These are phyloP conservation scores for Conus canariensis DNA, from an alignment of 2,888 invertebrate genomes.

Conservation along the genomic window DNA sequence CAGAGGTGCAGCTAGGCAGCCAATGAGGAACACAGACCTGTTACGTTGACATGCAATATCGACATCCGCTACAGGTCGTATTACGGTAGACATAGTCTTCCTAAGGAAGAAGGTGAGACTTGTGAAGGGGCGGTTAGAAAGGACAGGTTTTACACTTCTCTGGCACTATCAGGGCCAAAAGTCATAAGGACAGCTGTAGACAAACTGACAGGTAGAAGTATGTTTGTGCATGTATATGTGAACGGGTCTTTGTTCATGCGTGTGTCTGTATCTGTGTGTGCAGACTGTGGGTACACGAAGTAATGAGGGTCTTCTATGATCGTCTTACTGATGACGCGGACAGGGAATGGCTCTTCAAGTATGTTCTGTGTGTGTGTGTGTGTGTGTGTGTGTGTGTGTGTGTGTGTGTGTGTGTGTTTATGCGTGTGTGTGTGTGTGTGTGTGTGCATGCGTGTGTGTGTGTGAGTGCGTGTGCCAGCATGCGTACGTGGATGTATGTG, in stretches of 20 bases:
- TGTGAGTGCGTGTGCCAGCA: not conserved
- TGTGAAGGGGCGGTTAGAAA: too few relatives aligned
- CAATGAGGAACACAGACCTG: too few relatives aligned
- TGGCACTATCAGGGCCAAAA: too few relatives aligned
- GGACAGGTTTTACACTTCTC: too few relatives aligned
- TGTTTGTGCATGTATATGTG: not conserved
- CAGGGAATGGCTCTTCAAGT: constrained; percentile 86
- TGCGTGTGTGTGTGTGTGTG: not conserved
- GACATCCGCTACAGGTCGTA: too few relatives aligned
- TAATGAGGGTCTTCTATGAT: constrained; percentile 90
- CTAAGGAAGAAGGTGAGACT: too few relatives aligned
- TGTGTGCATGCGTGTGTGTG: constrained; percentile 18
- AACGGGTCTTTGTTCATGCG: not conserved
- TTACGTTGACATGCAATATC: too few relatives aligned
- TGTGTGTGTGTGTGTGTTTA: not conserved
- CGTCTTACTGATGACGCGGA: constrained; percentile 86
- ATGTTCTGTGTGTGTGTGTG: constrained; percentile 51
- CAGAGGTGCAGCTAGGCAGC: too few relatives aligned
- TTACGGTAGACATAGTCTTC: too few relatives aligned
- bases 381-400: not conserved
- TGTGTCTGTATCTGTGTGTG: constrained; percentile 59
- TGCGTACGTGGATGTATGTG: not conserved
- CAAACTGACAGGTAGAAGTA: too few relatives aligned
- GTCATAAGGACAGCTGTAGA: too few relatives aligned
- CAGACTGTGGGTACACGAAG: constrained; percentile 91